These are phyloP conservation scores for Lithophane semibrunnea DNA, from an alignment of 2,888 invertebrate genomes.

Conservation along the genomic window DNA sequence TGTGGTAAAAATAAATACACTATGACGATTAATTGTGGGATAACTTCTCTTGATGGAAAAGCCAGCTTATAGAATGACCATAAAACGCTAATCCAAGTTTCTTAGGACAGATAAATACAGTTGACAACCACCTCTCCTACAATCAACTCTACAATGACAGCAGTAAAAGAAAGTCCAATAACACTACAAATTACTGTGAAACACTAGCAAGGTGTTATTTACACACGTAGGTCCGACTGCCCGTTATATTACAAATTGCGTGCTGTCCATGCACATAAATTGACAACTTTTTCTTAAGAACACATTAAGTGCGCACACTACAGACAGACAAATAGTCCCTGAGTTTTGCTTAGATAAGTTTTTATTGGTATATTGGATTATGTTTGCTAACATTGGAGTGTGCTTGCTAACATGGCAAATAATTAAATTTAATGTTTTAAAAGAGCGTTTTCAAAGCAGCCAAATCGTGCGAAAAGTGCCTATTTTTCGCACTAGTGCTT, in stretches of 20 bases:
- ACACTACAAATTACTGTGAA: conserved; percentile 42
- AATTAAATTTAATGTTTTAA: not conserved
- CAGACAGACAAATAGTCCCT: no score
- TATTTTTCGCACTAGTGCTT: no score
- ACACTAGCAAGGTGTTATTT: conserved; percentile 23
- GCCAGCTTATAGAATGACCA: not conserved
- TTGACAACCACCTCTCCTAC: not conserved
- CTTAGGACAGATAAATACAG: not conserved
- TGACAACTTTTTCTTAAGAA: conserved; percentile 36
- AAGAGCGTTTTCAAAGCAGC: no score
- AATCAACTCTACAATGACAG: conserved; percentile 15
- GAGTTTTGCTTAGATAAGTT: not conserved
- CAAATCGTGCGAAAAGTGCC: no score
- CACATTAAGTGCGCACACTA: not conserved
- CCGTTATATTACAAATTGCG: conserved; percentile 34
- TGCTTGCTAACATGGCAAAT: not conserved
- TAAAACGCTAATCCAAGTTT: not conserved
- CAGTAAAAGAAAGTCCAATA: conserved; percentile 39
- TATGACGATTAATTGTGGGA: no score
- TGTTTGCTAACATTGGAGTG: not conserved
- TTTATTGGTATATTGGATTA: not conserved
- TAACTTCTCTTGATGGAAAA: no score
- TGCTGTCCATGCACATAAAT: conserved; percentile 16
- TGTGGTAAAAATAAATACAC: no score
- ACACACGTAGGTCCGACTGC: conserved; percentile 10